These are phyloP conservation scores for Scaptomyza caliginosa DNA, from an alignment of 2,888 invertebrate genomes.

Conservation along the genomic window DNA sequence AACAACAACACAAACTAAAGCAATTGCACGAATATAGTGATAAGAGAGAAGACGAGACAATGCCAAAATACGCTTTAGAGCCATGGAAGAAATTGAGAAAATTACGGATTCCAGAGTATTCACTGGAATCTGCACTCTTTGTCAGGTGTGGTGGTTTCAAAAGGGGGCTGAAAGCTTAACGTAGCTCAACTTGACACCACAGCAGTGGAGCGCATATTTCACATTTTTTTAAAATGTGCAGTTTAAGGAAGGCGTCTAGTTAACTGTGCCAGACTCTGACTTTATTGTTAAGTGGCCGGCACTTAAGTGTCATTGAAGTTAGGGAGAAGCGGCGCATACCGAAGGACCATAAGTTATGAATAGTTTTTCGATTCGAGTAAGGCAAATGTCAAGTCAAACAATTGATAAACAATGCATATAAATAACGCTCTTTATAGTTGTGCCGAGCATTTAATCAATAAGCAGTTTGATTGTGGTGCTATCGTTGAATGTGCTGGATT, in stretches of 20 bases:
- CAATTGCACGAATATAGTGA: not conserved
- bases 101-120: constrained; percentile 6
- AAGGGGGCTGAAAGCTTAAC: not conserved
- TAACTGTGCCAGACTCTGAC: constrained; percentile 4
- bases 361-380: not conserved
- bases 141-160: not conserved
- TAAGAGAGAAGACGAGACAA: constrained; percentile 3
- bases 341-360: constrained; percentile 10
- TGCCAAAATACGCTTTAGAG: constrained; percentile 4
- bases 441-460: constrained; percentile 35
- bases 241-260: constrained; percentile 6
- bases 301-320: constrained; percentile 37
- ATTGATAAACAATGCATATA: constrained; percentile 25
- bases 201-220: constrained; percentile 26
- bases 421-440: constrained; percentile 9
- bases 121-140: not conserved
- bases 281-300: constrained; percentile 33
- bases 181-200: constrained; percentile 36
- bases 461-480: constrained; percentile 28
- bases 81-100: constrained; percentile 3
- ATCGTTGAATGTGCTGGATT: constrained; percentile 22
- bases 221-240: constrained; percentile 29
- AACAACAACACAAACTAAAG: not conserved
- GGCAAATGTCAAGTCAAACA: constrained; percentile 12
- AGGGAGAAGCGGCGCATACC: not conserved